Evolutionary conservation across 2,888 invertebrate species (phyloP).

Genomic region (Taenaris catops): DNA sequence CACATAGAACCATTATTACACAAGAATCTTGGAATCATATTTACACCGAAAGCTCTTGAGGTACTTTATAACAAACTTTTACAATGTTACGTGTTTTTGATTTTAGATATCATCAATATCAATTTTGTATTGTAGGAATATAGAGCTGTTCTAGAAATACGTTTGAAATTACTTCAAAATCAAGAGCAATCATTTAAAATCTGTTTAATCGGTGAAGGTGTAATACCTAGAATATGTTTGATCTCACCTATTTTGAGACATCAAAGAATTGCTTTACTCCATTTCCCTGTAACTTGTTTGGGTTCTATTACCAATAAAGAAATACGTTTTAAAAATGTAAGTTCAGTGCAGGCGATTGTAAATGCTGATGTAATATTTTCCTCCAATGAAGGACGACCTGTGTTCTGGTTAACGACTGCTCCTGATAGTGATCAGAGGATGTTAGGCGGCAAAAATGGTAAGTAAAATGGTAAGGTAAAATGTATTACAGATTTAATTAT

Average conservation of each 20-base stretch:
- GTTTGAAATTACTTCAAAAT: constrained; percentile 55
- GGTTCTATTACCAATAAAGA: constrained; percentile 47
- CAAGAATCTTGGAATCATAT: constrained; percentile 57
- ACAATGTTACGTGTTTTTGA: no score
- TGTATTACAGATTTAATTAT: no score
- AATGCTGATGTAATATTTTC: constrained; percentile 37
- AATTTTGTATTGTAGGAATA: constrained; percentile 46
- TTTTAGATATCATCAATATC: no score
- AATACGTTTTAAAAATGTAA: constrained; percentile 57
- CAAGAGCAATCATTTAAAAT: constrained; percentile 59
- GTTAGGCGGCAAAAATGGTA: constrained; percentile 40
- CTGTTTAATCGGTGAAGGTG: constrained; percentile 66
- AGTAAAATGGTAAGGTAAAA: no score
- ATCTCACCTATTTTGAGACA: constrained; percentile 43
- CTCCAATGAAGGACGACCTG: constrained; percentile 39
- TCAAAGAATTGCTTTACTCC: constrained; percentile 39
- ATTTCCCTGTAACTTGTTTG: constrained; percentile 62
- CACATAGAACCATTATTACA: constrained; percentile 64
- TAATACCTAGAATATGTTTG: constrained; percentile 59
- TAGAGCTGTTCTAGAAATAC: constrained; percentile 62
- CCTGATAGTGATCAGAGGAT: constrained; percentile 36
- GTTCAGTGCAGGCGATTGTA: constrained; percentile 46
- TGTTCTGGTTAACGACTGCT: constrained; percentile 49
- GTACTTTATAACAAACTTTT: constrained; percentile 33
- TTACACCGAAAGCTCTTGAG: constrained; percentile 55